Evolutionary conservation across 2,797 vertebrate genomes (phyloP).

Genomic region (Enteromius viviparus): DNA sequence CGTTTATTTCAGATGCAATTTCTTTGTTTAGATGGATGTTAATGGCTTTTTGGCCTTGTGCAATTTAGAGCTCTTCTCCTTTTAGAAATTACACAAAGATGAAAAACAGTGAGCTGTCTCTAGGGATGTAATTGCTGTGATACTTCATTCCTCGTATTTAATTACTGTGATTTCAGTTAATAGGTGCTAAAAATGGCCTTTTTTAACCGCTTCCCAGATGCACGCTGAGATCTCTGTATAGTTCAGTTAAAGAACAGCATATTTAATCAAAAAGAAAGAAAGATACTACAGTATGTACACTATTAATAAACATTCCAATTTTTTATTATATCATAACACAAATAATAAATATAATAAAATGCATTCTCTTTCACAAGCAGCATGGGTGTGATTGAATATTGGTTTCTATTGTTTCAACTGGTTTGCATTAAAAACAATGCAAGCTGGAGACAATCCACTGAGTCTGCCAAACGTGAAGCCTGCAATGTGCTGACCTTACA

Average conservation of each 20-base stretch:
- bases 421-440: conserved; percentile 29
- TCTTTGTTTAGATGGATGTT: neutral
- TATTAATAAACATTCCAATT: neutral
- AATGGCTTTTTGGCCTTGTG: conserved; percentile 6
- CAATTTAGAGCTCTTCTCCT: conserved; percentile 39
- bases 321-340: neutral
- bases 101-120: conserved; percentile 42
- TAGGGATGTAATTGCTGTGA: conserved; percentile 53
- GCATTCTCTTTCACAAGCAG: neutral
- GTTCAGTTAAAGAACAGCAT: conserved; percentile 7
- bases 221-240: neutral
- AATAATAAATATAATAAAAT: neutral
- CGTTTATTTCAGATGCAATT: neutral
- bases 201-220: conserved; percentile 26
- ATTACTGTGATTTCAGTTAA: conserved; percentile 56
- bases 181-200: conserved; percentile 6
- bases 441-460: conserved; percentile 20
- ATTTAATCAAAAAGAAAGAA: neutral
- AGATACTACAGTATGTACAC: neutral
- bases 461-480: conserved; percentile 35
- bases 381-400: conserved; percentile 7
- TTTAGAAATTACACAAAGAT: conserved; percentile 32
- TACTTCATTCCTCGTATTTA: conserved; percentile 48
- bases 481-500: conserved; percentile 32
- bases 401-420: conserved; percentile 14